Evolutionary conservation across 2,888 invertebrate species (phyloP).

Genomic region (Pyrrhopygopsis socrates): DNA sequence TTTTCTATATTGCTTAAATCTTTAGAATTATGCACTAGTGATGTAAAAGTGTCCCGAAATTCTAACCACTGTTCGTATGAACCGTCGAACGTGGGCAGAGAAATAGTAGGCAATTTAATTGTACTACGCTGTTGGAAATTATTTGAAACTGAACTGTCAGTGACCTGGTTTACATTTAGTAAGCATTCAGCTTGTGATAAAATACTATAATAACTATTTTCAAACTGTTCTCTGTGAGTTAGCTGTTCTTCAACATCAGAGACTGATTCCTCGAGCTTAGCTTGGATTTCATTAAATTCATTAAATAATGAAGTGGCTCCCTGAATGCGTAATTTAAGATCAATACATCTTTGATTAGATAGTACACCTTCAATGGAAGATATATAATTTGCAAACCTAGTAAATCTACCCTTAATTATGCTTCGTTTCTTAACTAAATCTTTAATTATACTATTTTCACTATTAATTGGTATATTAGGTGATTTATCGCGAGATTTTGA

Average conservation of each 20-base stretch:
- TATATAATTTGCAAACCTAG: background rate
- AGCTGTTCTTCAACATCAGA: background rate
- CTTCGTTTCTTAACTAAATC: background rate
- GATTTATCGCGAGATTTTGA: background rate
- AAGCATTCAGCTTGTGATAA: background rate
- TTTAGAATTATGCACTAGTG: slow-evolving; percentile 20
- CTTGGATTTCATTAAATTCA: slow-evolving; percentile 1
- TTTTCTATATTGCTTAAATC: slow-evolving; percentile 38
- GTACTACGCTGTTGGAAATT: background rate
- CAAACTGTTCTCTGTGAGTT: background rate
- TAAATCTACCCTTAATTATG: background rate
- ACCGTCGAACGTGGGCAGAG: slow-evolving; percentile 17
- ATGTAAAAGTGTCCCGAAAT: slow-evolving; percentile 42
- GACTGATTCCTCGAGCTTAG: background rate
- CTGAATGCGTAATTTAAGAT: background rate
- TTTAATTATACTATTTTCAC: background rate
- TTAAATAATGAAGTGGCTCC: background rate
- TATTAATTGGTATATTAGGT: background rate
- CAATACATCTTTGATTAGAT: background rate
- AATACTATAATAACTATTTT: background rate
- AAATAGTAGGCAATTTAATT: background rate
- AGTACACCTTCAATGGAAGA: background rate
- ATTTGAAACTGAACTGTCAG: background rate
- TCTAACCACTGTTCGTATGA: slow-evolving; percentile 41
- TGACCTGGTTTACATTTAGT: background rate